These are phyloP conservation scores for Calvadosia cruxmelitensis DNA, from an alignment of 30 jellyfish, hydroid and myxozoan species.

Conservation along the genomic window DNA sequence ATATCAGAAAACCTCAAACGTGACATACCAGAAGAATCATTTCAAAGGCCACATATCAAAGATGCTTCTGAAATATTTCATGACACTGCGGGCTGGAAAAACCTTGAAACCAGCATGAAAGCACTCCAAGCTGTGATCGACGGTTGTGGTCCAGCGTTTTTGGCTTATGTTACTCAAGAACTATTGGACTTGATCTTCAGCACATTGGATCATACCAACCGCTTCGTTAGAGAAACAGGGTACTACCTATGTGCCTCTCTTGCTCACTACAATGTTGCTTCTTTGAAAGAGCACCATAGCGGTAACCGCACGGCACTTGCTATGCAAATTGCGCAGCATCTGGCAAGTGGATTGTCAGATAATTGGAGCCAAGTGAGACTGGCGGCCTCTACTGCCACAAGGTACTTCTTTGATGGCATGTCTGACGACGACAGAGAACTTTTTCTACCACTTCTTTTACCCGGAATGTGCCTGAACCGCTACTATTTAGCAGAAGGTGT, in stretches of 20 bases:
- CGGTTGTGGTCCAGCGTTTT: constrained; percentile 68
- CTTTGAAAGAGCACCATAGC: constrained; percentile 22
- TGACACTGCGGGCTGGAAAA: constrained; percentile 98
- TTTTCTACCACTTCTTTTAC: constrained; percentile 47
- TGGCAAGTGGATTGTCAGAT: constrained; percentile 71
- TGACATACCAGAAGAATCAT: constrained; percentile 43
- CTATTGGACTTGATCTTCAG: constrained; percentile 67
- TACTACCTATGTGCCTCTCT: constrained; percentile 85
- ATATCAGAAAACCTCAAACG: constrained; percentile 63
- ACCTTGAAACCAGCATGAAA: constrained; percentile 94
- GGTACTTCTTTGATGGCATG: constrained; percentile 75
- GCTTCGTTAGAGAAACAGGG: constrained; percentile 96
- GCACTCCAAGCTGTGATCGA: constrained; percentile 78
- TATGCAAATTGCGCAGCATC: constrained; percentile 53
- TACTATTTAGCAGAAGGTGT: constrained; percentile 97
- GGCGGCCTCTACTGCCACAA: constrained; percentile 98
- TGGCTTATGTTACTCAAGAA: constrained; percentile 39
- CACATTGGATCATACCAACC: constrained; percentile 68
- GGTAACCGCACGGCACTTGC: constrained; percentile 26
- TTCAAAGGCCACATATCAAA: constrained; percentile 14
- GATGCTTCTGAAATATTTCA: constrained; percentile 83
- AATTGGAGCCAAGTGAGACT: constrained; percentile 99
- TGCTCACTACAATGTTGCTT: constrained; percentile 64
- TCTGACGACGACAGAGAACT: constrained; percentile 38
- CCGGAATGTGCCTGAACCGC: constrained; percentile 90